A percentile compares a stretch with the other conserved stretches of the same genome.
phyloP scores from a whole-genome alignment of 1,140 invertebrate genomes.

The Diploscapter pachys region DNA sequence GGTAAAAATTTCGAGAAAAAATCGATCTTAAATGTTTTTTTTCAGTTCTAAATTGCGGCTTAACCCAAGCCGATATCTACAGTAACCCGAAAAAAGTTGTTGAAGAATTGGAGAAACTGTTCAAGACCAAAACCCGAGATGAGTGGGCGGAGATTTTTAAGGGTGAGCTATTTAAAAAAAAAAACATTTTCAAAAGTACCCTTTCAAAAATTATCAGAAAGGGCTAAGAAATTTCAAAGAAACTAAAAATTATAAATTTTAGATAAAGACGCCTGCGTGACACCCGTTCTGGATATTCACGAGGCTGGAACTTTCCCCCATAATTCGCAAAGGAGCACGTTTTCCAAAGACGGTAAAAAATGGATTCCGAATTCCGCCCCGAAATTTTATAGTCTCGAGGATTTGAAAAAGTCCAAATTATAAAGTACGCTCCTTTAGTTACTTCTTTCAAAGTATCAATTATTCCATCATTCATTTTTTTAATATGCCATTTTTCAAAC shows the following conservation, averaged over 20 bases:
- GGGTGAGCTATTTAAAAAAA: conserved; percentile 44
- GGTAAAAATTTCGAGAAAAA: conserved; percentile 54
- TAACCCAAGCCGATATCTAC: conserved; percentile 67
- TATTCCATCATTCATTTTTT: no score
- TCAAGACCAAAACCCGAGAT: conserved; percentile 77
- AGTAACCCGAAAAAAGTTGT: conserved; percentile 65
- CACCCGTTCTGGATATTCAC: conserved; percentile 77
- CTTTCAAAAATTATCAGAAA: no score
- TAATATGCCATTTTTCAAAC: no score
- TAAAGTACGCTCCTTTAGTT: no score
- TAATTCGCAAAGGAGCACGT: conserved; percentile 35
- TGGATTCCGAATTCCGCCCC: conserved; percentile 40
- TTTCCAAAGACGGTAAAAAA: conserved; percentile 30
- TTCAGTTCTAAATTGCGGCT: conserved; percentile 31
- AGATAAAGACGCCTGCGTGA: conserved; percentile 84
- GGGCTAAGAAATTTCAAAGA: no score
- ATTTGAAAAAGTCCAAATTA: conserved; percentile 20
- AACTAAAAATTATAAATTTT: conserved; percentile 12
- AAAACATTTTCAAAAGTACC: neutral
- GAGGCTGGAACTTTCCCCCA: conserved; percentile 65
- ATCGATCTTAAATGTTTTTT: neutral
- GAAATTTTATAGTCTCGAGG: conserved; percentile 22
- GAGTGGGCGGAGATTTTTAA: conserved; percentile 88
- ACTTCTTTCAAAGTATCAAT: no score
- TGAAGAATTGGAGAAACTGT: conserved; percentile 69